phyloP scores from a whole-genome alignment of 2,888 invertebrate genomes.

The Mesorhabditis belari region DNA sequence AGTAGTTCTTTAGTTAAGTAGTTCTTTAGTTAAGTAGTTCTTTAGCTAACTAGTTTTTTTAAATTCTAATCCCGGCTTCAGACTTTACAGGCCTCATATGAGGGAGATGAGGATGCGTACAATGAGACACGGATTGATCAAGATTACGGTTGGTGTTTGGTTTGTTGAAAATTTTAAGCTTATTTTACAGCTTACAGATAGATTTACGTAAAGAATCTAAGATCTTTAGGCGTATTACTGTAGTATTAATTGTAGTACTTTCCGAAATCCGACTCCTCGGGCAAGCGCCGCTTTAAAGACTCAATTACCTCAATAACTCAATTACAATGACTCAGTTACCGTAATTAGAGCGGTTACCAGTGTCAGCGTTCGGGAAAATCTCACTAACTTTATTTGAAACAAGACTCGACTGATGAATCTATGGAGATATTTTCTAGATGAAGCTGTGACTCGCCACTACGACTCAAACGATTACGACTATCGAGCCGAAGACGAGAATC shows the following conservation, averaged over 20 bases:
- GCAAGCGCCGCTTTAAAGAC: no score
- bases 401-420: no score
- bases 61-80: constrained; percentile 10
- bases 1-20: no score
- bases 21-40: no score
- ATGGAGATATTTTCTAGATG: not conserved
- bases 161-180: not conserved
- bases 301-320: no score
- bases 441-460: not conserved
- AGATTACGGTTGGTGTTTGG: constrained; percentile 1
- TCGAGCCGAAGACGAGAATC: not conserved
- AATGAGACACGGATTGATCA: constrained; percentile 8
- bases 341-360: not conserved
- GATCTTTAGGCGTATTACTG: no score
- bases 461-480: not conserved
- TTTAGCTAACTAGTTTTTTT: no score
- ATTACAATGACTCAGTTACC: not conserved
- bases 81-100: constrained; percentile 43
- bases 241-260: no score
- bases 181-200: no score
- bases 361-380: not conserved
- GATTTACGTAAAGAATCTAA: no score
- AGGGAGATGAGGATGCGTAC: constrained; percentile 43
- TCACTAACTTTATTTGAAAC: not conserved
- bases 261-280: no score